Percentiles rank a stretch among this genome's conserved stretches.
These are phyloP conservation scores for Erynnis tages DNA, from an alignment of 2,888 invertebrate species.

Conservation along the genomic window DNA sequence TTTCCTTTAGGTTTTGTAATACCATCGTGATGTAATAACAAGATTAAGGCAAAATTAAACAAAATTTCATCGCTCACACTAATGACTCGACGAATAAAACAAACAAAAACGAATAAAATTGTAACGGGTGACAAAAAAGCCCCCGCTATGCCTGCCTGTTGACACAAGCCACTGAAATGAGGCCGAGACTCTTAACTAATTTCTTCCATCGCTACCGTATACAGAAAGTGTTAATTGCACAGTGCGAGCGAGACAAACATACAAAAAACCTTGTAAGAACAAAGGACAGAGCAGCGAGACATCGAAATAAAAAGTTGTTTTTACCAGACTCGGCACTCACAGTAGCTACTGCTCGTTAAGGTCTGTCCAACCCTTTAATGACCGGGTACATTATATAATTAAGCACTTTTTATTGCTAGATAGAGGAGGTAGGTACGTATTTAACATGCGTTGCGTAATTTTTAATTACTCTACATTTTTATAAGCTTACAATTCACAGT, in stretches of 20 bases:
- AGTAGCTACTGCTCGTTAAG: conserved; percentile 62
- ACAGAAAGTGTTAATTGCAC: conserved; percentile 71
- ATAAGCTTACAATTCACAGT: conserved; percentile 16
- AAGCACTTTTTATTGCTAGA: conserved; percentile 23
- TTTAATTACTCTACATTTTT: conserved; percentile 22
- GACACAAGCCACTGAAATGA: conserved; percentile 60
- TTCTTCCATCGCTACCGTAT: conserved; percentile 76
- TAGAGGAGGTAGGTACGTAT: background rate
- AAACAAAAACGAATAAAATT: conserved; percentile 35
- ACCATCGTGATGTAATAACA: too few relatives aligned
- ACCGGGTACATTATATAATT: conserved; percentile 31
- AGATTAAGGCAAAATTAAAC: too few relatives aligned
- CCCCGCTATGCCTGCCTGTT: conserved; percentile 42
- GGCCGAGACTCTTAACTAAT: conserved; percentile 69
- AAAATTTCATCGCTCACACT: too few relatives aligned
- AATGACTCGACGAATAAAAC: conserved; percentile 40
- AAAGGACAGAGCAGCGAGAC: conserved; percentile 45
- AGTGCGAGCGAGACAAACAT: conserved; percentile 43
- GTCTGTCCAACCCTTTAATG: conserved; percentile 68
- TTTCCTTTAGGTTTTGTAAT: too few relatives aligned
- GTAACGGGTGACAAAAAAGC: conserved; percentile 36
- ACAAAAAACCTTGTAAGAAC: conserved; percentile 29
- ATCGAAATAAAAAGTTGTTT: conserved; percentile 66
- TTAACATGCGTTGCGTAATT: conserved; percentile 24
- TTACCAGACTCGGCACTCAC: conserved; percentile 52